Evolutionary conservation across 2,797 vertebrate species (phyloP).

Genomic region (Acrossocheilus fasciatus): DNA sequence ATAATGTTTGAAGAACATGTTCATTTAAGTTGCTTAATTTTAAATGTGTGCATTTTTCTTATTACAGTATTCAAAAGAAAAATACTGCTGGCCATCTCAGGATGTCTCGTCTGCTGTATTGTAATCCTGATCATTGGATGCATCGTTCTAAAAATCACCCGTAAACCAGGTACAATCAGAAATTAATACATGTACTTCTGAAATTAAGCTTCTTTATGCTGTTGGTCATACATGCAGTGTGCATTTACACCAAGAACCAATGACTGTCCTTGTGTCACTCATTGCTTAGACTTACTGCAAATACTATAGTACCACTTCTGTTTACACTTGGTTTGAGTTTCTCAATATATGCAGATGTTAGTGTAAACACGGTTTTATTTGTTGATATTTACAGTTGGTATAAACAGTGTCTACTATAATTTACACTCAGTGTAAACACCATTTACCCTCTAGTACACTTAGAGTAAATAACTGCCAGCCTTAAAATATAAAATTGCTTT

Average conservation of each 20-base stretch:
- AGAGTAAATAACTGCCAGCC: neutral
- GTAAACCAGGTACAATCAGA: slow-evolving; percentile 70
- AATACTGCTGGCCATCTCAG: slow-evolving; percentile 78
- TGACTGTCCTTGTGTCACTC: neutral
- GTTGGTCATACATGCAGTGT: neutral
- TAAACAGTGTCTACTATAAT: neutral
- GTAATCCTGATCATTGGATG: slow-evolving; percentile 67
- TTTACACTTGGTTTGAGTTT: neutral
- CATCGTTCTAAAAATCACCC: slow-evolving; percentile 63
- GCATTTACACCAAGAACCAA: neutral
- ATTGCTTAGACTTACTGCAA: neutral
- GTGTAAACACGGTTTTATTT: neutral
- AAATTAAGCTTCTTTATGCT: neutral
- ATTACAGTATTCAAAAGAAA: slow-evolving; percentile 78
- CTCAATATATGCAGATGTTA: neutral
- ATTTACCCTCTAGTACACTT: neutral
- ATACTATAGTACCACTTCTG: neutral
- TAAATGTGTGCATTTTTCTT: slow-evolving; percentile 6
- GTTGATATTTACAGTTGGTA: neutral
- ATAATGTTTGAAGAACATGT: neutral
- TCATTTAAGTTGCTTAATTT: neutral
- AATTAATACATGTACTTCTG: neutral
- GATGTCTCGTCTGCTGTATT: slow-evolving; percentile 73
- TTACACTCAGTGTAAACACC: neutral
- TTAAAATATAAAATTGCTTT: neutral